Conservation (phyloP, 1,140 invertebrate species). For the Aradophagus sp. region DNA sequence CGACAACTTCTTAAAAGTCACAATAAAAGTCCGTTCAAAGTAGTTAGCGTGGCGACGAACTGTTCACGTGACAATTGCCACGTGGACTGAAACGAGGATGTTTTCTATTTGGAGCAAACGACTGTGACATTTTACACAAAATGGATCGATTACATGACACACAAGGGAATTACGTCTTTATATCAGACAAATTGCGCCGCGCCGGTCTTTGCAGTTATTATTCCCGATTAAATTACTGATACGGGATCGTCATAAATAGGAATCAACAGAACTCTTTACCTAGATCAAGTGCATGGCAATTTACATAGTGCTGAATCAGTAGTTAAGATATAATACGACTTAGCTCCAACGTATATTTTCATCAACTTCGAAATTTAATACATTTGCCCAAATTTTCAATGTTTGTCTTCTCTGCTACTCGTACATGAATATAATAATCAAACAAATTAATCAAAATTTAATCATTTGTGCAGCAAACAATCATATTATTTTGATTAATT, state of each 20-base stretch:
- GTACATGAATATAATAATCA: no score
- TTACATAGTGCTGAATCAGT: no score
- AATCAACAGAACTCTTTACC: background rate
- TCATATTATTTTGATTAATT: no score
- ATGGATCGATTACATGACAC: conserved; percentile 35
- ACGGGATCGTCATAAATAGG: conserved; percentile 23
- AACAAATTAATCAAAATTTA: no score
- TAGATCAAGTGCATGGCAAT: conserved; percentile 5
- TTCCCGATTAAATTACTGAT: conserved; percentile 4
- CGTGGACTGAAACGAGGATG: conserved; percentile 25
- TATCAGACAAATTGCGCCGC: conserved; percentile 19
- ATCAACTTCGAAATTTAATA: no score
- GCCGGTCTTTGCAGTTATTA: conserved; percentile 28
- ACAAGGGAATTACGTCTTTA: conserved; percentile 40
- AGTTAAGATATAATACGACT: no score
- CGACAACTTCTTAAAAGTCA: conserved; percentile 30
- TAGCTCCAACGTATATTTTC: no score
- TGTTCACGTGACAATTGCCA: conserved; percentile 33
- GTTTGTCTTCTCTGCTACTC: no score
- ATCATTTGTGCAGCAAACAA: no score
- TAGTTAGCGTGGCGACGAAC: conserved; percentile 27
- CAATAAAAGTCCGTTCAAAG: conserved; percentile 53
- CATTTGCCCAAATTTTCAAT: no score
- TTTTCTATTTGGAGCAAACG: conserved; percentile 47
- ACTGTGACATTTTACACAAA: conserved; percentile 45